These are phyloP conservation scores for Amitus sp. DNA, from an alignment of 2,888 invertebrate species.

Conservation along the genomic window DNA sequence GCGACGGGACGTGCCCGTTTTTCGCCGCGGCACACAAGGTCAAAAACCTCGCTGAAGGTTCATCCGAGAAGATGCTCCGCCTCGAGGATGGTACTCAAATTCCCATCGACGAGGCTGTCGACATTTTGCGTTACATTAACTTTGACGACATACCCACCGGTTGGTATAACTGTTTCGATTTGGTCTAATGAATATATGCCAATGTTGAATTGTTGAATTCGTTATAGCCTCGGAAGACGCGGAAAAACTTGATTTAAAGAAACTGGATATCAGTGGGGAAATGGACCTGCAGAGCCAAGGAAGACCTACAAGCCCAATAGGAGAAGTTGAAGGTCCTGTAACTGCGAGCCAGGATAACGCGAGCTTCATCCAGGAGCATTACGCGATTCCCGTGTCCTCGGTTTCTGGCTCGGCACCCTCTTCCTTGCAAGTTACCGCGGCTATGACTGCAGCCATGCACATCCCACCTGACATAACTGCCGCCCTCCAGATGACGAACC, in stretches of 20 bases:
- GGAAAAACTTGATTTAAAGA: slow-evolving; percentile 58
- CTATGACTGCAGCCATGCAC: slow-evolving; percentile 55
- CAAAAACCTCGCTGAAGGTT: slow-evolving; percentile 47
- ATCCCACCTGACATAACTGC: slow-evolving; percentile 54
- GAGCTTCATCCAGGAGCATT: slow-evolving; percentile 44
- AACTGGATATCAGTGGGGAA: slow-evolving; percentile 51
- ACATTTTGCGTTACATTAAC: slow-evolving; percentile 68
- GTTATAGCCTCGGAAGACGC: slow-evolving; percentile 52
- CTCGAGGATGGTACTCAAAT: slow-evolving; percentile 61
- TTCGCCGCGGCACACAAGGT: slow-evolving; percentile 53
- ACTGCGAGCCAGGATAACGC: slow-evolving; percentile 15
- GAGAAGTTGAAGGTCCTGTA: too few species aligned
- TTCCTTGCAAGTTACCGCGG: slow-evolving; percentile 50
- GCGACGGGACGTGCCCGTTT: slow-evolving; percentile 55
- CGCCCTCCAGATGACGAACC: slow-evolving; percentile 51
- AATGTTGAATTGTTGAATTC: too few species aligned
- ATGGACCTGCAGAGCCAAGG: slow-evolving; percentile 53
- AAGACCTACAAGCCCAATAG: too few species aligned
- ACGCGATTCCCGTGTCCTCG: slow-evolving; percentile 50
- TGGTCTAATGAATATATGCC: too few species aligned
- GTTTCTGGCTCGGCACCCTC: slow-evolving; percentile 42
- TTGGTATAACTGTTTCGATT: slow-evolving; percentile 41
- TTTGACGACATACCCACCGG: slow-evolving; percentile 68
- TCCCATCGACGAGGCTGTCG: slow-evolving; percentile 61
- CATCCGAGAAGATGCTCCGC: slow-evolving; percentile 46